A percentile compares a stretch with the other conserved stretches of the same genome.
Evolutionary conservation across 2,113 vertebrate genomes (phyloP).

Genomic region (Amazona vittata): DNA sequence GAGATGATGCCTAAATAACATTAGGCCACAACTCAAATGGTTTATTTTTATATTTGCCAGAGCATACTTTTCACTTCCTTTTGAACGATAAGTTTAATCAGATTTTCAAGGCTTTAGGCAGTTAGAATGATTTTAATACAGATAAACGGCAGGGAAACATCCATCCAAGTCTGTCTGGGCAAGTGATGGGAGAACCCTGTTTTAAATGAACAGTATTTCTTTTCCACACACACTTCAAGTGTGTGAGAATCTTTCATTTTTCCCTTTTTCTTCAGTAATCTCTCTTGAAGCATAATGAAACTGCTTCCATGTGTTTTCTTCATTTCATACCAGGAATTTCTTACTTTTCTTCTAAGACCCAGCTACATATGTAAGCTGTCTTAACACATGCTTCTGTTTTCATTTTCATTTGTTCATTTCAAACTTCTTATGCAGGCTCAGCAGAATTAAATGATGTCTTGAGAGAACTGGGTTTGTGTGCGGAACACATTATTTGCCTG

Average conservation of each 20-base stretch:
- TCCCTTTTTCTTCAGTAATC: not conserved
- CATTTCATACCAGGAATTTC: not conserved
- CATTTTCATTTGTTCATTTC: not conserved
- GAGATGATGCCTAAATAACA: not conserved
- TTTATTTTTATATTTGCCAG: not conserved
- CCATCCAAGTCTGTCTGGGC: fast-evolving
- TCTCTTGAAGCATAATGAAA: not conserved
- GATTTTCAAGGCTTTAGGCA: not conserved
- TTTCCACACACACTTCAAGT: fast-evolving
- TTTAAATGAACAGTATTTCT: not conserved
- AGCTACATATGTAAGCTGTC: not conserved
- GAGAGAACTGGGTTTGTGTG: not conserved
- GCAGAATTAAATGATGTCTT: not conserved
- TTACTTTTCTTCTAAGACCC: not conserved
- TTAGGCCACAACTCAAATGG: not conserved
- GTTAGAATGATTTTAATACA: not conserved
- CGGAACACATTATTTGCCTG: not conserved
- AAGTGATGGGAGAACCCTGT: not conserved
- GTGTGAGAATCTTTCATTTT: not conserved
- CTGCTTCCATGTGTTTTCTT: not conserved
- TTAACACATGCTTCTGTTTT: not conserved
- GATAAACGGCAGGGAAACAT: not conserved
- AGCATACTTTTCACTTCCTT: not conserved
- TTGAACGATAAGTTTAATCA: not conserved
- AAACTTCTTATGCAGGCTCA: not conserved